Percentiles rank a stretch among this genome's conserved stretches.
Conservation (phyloP, 2,888 invertebrate genomes). For the Asteroscopus sphinx region DNA sequence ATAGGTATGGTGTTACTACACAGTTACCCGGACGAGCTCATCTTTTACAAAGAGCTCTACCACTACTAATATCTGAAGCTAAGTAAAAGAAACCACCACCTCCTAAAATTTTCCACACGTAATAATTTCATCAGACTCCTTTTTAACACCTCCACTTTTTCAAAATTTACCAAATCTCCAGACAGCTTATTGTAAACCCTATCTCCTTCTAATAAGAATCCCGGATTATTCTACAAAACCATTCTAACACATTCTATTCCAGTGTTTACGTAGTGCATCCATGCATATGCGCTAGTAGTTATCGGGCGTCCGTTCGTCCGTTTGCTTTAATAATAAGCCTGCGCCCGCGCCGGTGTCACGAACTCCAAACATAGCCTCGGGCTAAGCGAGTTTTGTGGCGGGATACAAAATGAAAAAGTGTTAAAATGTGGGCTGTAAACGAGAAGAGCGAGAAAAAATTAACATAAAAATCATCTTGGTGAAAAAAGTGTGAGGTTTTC, state of each 20-base stretch:
- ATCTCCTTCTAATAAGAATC: slow-evolving; percentile 14
- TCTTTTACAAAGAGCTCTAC: too few species aligned
- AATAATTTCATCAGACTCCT: too few species aligned
- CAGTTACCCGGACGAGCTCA: too few species aligned
- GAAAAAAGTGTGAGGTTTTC: slow-evolving; percentile 53
- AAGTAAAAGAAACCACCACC: too few species aligned
- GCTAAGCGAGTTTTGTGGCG: slow-evolving; percentile 66
- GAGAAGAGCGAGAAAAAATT: slow-evolving; percentile 32
- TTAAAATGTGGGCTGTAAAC: slow-evolving; percentile 63
- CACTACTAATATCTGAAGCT: too few species aligned
- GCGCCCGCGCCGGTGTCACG: slow-evolving; percentile 84
- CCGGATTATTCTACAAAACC: slow-evolving; percentile 36
- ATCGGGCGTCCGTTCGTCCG: slow-evolving; percentile 81
- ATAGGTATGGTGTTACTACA: too few species aligned
- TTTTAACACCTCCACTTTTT: too few species aligned
- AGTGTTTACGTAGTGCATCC: slow-evolving; percentile 83
- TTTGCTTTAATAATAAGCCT: slow-evolving; percentile 87
- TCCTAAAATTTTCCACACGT: too few species aligned
- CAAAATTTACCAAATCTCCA: too few species aligned
- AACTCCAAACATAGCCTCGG: slow-evolving; percentile 81
- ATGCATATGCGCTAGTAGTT: slow-evolving; percentile 87
- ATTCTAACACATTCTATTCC: slow-evolving; percentile 60
- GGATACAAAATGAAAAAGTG: slow-evolving; percentile 71
- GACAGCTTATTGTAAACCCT: background rate
- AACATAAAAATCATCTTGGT: slow-evolving; percentile 55